phyloP scores from a whole-genome alignment of 2,888 invertebrate species.

The Microchrysa polita region DNA sequence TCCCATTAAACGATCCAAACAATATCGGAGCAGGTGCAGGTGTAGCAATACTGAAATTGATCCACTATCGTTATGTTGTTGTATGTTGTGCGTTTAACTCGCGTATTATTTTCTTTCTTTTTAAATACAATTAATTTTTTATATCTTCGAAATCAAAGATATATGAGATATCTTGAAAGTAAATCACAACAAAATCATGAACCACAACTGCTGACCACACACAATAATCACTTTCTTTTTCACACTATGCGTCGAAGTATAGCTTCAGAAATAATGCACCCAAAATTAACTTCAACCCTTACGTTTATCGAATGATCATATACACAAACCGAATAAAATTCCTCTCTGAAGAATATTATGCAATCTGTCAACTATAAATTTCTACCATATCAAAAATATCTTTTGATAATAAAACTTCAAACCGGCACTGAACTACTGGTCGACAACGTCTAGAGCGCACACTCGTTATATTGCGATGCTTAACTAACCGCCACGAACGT shows the following conservation, averaged over 20 bases:
- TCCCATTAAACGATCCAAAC: slow-evolving; percentile 36
- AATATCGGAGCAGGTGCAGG: slow-evolving; percentile 31
- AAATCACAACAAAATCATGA: slow-evolving; percentile 36
- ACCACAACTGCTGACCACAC: slow-evolving; percentile 4
- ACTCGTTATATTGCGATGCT: slow-evolving; percentile 15
- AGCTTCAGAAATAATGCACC: not conserved
- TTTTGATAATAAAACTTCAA: not conserved
- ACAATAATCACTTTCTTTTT: slow-evolving; percentile 41
- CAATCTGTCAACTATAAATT: slow-evolving; percentile 6
- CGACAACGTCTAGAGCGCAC: not conserved
- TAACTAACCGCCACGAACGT: slow-evolving; percentile 34
- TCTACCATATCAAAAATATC: not conserved
- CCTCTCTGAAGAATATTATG: not conserved
- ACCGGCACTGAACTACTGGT: not conserved
- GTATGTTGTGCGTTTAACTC: slow-evolving; percentile 18
- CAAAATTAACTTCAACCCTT: not conserved
- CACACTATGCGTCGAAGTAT: slow-evolving; percentile 9
- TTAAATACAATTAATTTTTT: too few relatives aligned
- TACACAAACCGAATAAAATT: slow-evolving; percentile 1
- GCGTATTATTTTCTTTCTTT: not conserved
- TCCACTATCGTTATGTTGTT: slow-evolving; percentile 33
- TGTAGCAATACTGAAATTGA: slow-evolving; percentile 31
- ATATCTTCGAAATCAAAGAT: too few relatives aligned
- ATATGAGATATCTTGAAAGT: slow-evolving; percentile 25
- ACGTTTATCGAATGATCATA: not conserved